Percentiles rank a stretch among this genome's conserved stretches.
Evolutionary conservation across 2,113 vertebrate species (phyloP).

Genomic region (Daubentonia madagascariensis): DNA sequence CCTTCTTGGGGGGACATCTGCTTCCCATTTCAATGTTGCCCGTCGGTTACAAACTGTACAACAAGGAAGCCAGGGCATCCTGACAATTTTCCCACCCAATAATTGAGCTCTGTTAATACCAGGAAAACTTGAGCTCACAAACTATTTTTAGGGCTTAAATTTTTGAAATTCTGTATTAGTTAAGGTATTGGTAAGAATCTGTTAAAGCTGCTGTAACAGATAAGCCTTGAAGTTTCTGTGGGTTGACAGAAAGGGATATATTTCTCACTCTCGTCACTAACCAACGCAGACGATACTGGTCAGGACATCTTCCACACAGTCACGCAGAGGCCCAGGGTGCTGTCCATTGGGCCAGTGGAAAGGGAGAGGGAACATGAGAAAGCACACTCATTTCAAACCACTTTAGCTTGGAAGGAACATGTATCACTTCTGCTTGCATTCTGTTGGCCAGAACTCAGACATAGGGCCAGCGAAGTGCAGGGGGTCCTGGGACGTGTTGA

Average conservation of each 20-base stretch:
- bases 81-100: not conserved
- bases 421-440: not conserved
- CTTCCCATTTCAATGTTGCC: slow-evolving; percentile 35
- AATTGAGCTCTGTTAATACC: slow-evolving; percentile 20
- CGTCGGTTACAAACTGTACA: slow-evolving; percentile 34
- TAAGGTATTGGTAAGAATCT: not conserved
- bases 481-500: not conserved
- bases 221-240: not conserved
- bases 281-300: not conserved
- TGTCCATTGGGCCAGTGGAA: not conserved
- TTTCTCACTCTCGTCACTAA: not conserved
- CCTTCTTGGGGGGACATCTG: slow-evolving; percentile 57
- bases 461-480: not conserved
- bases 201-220: slow-evolving; percentile 14
- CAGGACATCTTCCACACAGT: not conserved
- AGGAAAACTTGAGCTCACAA: slow-evolving; percentile 20
- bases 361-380: not conserved
- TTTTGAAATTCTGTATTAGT: not conserved
- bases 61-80: slow-evolving; percentile 55
- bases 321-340: not conserved
- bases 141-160: slow-evolving; percentile 29
- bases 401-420: not conserved
- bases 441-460: not conserved
- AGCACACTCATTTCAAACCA: not conserved
- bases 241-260: not conserved